These are phyloP conservation scores for Semibalanus balanoides DNA, from an alignment of 1,140 invertebrate species.

Conservation along the genomic window DNA sequence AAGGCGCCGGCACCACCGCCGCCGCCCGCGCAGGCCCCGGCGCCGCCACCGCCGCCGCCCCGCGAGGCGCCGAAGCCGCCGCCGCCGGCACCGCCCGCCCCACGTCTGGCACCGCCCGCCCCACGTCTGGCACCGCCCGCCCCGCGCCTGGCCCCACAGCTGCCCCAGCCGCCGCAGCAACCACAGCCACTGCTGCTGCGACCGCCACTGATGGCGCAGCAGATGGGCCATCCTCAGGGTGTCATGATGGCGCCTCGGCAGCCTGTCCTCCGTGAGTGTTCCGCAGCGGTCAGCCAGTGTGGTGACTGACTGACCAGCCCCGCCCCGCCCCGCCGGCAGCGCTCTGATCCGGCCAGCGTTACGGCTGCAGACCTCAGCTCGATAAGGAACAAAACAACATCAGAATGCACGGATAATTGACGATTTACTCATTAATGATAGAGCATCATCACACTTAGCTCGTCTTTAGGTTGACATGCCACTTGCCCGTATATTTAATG, in stretches of 20 bases:
- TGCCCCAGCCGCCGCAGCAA: constrained; percentile 13
- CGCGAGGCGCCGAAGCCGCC: constrained; percentile 6
- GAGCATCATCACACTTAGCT: too few species aligned
- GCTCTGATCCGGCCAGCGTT: too few species aligned
- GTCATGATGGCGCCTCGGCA: constrained; percentile 22
- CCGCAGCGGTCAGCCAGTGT: too few species aligned
- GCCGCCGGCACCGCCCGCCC: constrained; percentile 17
- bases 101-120: constrained; percentile 19
- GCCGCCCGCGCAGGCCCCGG: constrained; percentile 20
- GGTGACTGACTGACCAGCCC: too few species aligned
- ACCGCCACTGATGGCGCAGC: constrained; percentile 20
- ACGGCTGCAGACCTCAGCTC: too few species aligned
- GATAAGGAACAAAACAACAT: too few species aligned
- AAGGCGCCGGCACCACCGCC: constrained; percentile 26
- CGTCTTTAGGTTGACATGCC: too few species aligned
- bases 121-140: constrained; percentile 19
- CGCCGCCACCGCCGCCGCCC: constrained; percentile 18
- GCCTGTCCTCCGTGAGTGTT: constrained; percentile 15
- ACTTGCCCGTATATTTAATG: too few species aligned
- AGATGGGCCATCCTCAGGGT: constrained; percentile 15
- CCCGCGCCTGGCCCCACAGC: constrained; percentile 18
- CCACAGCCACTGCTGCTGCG: constrained; percentile 18
- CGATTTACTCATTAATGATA: too few species aligned
- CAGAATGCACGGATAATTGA: too few species aligned
- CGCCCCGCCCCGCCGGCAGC: too few species aligned